Evolutionary conservation across 2,888 invertebrate species (phyloP).

Genomic region (Falcaria lacertinaria): DNA sequence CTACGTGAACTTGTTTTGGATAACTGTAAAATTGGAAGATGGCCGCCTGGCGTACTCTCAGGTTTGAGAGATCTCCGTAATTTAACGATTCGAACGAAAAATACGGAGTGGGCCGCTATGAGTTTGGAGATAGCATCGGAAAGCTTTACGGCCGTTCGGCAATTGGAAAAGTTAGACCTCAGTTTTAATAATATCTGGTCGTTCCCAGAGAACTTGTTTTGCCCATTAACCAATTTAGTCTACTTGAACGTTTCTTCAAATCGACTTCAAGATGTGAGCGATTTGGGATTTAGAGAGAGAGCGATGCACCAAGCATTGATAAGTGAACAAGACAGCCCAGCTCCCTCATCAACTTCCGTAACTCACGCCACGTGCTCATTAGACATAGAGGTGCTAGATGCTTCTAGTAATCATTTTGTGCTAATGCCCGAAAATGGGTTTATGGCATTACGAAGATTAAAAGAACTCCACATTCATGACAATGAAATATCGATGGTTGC

Average conservation of each 20-base stretch:
- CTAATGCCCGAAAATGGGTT: slow-evolving; percentile 91
- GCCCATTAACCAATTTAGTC: slow-evolving; percentile 88
- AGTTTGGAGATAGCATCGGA: slow-evolving; percentile 90
- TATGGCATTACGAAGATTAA: slow-evolving; percentile 87
- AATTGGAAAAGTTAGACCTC: slow-evolving; percentile 90
- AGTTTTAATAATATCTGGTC: slow-evolving; percentile 95
- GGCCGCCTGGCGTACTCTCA: slow-evolving; percentile 88
- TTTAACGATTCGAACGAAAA: slow-evolving; percentile 91
- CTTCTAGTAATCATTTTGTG: slow-evolving; percentile 91
- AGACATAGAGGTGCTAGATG: slow-evolving; percentile 90
- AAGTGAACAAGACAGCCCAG: slow-evolving; percentile 78
- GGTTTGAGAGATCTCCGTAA: slow-evolving; percentile 90
- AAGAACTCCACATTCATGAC: slow-evolving; percentile 89
- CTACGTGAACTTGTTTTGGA: slow-evolving; percentile 89
- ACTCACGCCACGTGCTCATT: slow-evolving; percentile 83
- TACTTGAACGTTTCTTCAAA: slow-evolving; percentile 92
- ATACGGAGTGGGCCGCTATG: slow-evolving; percentile 90
- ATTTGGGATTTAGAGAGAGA: slow-evolving; percentile 90
- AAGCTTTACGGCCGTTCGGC: slow-evolving; percentile 87
- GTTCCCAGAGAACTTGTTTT: slow-evolving; percentile 91
- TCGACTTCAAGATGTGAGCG: slow-evolving; percentile 91
- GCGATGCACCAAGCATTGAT: slow-evolving; percentile 82
- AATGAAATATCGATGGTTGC: slow-evolving; percentile 94
- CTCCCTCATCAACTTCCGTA: slow-evolving; percentile 56
- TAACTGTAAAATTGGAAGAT: slow-evolving; percentile 91